A percentile compares a stretch with the other conserved stretches of the same genome.
phyloP scores from a whole-genome alignment of 2,797 vertebrate genomes.

The Protonibea diacanthus region DNA sequence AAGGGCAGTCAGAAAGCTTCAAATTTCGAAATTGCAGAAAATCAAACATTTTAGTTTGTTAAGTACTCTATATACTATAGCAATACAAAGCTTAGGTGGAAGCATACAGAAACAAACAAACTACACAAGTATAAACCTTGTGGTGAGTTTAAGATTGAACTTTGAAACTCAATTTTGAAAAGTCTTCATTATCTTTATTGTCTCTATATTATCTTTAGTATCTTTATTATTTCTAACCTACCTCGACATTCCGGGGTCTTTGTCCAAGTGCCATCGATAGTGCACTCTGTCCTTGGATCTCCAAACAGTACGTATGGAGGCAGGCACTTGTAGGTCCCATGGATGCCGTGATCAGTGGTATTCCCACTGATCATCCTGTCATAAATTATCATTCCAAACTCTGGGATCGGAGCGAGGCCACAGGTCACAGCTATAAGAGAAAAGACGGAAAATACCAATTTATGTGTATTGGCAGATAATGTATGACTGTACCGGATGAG shows the following conservation, averaged over 20 bases:
- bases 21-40: too few relatives aligned
- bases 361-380: conserved; percentile 65
- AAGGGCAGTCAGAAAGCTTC: too few relatives aligned
- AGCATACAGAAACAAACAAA: too few relatives aligned
- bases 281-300: conserved; percentile 83
- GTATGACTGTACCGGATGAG: background rate
- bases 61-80: too few relatives aligned
- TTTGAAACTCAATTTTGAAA: too few relatives aligned
- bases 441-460: background rate
- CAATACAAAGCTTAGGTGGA: too few relatives aligned
- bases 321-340: conserved; percentile 83
- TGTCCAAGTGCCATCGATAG: conserved; percentile 86
- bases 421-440: conserved; percentile 84
- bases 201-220: too few relatives aligned
- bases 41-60: too few relatives aligned
- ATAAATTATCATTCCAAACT: conserved; percentile 80
- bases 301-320: conserved; percentile 85
- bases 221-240: conserved; percentile 55
- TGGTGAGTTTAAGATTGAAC: too few relatives aligned
- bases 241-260: conserved; percentile 86
- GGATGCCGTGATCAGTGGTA: conserved; percentile 68
- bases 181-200: too few relatives aligned
- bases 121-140: too few relatives aligned
- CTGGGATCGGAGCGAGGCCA: conserved; percentile 80
- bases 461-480: background rate